Base-by-base conservation (phyloP, 2,113 vertebrate genomes). In the Ptyas mucosa region DNA sequence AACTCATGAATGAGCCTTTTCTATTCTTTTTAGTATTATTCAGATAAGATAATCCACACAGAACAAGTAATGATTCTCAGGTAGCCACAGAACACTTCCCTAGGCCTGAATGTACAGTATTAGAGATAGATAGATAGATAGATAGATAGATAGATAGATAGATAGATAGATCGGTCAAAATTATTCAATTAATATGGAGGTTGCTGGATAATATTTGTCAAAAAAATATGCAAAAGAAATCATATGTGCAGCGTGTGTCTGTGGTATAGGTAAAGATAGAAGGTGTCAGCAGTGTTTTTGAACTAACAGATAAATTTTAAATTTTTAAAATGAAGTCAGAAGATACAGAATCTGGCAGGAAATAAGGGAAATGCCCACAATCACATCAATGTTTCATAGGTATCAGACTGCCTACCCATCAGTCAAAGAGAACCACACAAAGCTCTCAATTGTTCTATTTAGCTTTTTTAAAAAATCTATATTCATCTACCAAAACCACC, bases 31-130 rank as follows among this genome's bases (percentile, higher is more conserved):
- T 85, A 85, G 15, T 12, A 91, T 92, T 81, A 92, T 54, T 69
- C 1, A 21, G 34, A 34, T 92, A 85, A 91, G 26, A 85, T 8
- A 64, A 69, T 86, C 53, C 24, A 46, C 64, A 21, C 0, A 2
- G 91, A 89, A 86, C 88, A 93, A 92, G 87, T 39, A 93, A 90
- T 0, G 2, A 23, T 87, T 91, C 2, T 0, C 0, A 88, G 81
- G 43, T 26, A 9, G 0, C 49, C 2, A 51, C 8, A 52, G 49
- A 69, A 53, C 43, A 58, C 20, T 89, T 10, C 57, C 43, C 2
- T 6, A 5, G 49, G 0, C 0, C 0, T 0, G 54, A 39, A 1
- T 0, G 0, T 24, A 21, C 3, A 81, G 52, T 15, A 46, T 88
- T 88, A 55, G 51, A 87, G 87, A 26, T 10, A 10, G 0, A 0